Base-by-base conservation (phyloP, 2,888 invertebrate genomes). In the Drosophila mayaguana region DNA sequence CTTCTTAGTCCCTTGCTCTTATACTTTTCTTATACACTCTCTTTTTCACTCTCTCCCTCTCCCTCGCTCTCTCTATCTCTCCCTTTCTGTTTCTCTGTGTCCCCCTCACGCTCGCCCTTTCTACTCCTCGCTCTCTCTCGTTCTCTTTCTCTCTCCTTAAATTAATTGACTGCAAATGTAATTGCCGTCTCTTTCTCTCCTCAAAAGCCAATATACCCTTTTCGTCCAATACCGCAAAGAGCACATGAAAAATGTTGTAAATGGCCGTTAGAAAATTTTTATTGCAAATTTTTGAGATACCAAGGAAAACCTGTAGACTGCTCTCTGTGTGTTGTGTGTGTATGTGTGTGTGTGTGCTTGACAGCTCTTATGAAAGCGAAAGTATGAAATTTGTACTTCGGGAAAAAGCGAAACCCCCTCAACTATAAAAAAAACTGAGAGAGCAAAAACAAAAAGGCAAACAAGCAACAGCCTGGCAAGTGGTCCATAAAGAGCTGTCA, bases 401-500 rank as follows among this genome's bases (percentile, higher is more conserved):
- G 68, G 42, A 59, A 62, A 66, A 81, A 68, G 67, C 67, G 63
- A 74, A 63, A 66, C 57, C 57, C 57, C 46, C 43, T 34, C 67
- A 66, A 61, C 70, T 34, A n/a, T 38, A 55, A 51, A 48, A 53
- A 57, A 42, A 34, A 34, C 12, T 12, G 11, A 34, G 11, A 9
- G 20, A 16, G 14, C 4, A 16, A 3, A 16, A n/a, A 46, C 1
- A 25, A 22, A 46, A n/a, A n/a, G 3, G 25, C 40, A 40, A 7
- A 12, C n/a, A 6, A 20, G 20, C 38, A 9, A 43, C 53, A 42
- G 63, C 20, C 75, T 46, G 56, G 64, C 71, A 83, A 79, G 76
- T 81, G 74, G 81, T 59, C 80, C 85, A 72, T 87, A 87, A 77
- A 84, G 64, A 57, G 68, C 66, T 69, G 68, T 77, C 68, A 84